phyloP scores from a whole-genome alignment of 2,888 invertebrate genomes.

The Drosophila anomelani region DNA sequence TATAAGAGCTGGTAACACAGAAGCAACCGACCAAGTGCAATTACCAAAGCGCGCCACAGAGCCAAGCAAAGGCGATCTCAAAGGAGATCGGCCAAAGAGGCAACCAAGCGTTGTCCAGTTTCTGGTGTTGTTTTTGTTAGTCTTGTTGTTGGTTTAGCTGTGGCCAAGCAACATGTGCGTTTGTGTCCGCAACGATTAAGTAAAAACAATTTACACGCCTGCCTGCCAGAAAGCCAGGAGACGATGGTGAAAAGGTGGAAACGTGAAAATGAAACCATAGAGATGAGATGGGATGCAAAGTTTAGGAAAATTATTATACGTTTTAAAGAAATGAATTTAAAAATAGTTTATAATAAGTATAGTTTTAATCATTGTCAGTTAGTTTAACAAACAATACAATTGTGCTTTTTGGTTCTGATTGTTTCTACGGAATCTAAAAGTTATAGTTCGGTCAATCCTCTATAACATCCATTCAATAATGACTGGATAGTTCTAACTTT shows the following conservation, averaged over 20 bases:
- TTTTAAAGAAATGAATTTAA: not conserved
- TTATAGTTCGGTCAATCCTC: not conserved
- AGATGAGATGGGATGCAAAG: constrained; percentile 4
- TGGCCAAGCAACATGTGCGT: constrained; percentile 71
- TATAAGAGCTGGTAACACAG: constrained; percentile 66
- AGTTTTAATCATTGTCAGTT: too few relatives aligned
- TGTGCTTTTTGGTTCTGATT: too few relatives aligned
- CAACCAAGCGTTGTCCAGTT: constrained; percentile 20
- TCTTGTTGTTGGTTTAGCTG: constrained; percentile 21
- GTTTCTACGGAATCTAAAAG: not conserved
- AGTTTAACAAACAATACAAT: too few relatives aligned
- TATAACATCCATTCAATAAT: not conserved
- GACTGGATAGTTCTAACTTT: not conserved
- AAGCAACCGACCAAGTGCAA: constrained; percentile 70
- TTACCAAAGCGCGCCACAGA: constrained; percentile 71
- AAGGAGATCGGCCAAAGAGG: constrained; percentile 50
- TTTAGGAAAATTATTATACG: not conserved
- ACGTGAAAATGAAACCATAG: constrained; percentile 26
- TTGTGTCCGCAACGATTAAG: constrained; percentile 79
- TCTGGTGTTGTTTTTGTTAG: constrained; percentile 15
- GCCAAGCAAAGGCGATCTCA: constrained; percentile 58
- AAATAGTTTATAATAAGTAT: not conserved
- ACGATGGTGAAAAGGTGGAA: constrained; percentile 23
- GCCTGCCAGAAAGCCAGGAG: constrained; percentile 52
- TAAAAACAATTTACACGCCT: constrained; percentile 82